These are phyloP conservation scores for Pogonus chalceus DNA, from an alignment of 1,140 invertebrate species.

Conservation along the genomic window DNA sequence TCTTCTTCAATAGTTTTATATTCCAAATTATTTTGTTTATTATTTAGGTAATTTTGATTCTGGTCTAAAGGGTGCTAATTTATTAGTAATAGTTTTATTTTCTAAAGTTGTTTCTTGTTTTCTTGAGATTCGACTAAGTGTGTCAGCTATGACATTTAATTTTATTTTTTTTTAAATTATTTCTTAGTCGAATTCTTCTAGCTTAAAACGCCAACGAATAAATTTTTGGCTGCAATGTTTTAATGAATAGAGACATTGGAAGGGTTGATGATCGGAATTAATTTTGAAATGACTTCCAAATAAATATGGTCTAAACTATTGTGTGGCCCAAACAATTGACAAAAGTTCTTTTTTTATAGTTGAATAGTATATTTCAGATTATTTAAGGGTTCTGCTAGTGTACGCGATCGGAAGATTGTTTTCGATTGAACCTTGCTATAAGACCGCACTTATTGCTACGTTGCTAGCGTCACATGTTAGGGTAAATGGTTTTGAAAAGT, in stretches of 20 bases:
- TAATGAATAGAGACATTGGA: constrained; percentile 12
- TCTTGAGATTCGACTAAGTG: constrained; percentile 11
- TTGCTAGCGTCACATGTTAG: constrained; percentile 20
- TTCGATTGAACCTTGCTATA: constrained; percentile 20
- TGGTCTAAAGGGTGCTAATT: not conserved
- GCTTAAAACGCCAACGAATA: constrained; percentile 7
- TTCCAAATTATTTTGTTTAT: not conserved
- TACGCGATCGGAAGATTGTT: constrained; percentile 5
- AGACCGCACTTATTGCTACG: constrained; percentile 21
- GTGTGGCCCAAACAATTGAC: not conserved
- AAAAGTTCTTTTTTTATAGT: not conserved
- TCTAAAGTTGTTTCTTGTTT: not conserved
- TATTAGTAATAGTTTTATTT: not conserved
- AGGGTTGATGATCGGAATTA: constrained; percentile 15
- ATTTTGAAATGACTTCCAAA: not conserved
- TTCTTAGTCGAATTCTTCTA: too few species aligned
- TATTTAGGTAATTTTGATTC: not conserved
- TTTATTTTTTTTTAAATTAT: constrained; percentile 20
- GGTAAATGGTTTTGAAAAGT: constrained; percentile 24
- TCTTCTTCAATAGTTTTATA: too few species aligned
- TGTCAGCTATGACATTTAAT: constrained; percentile 18
- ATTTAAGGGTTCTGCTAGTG: not conserved
- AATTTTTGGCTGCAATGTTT: constrained; percentile 33
- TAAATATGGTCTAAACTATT: not conserved
- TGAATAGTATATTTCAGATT: not conserved